phyloP scores from a whole-genome alignment of 2,888 invertebrate species.

The Xylota sylvarum region DNA sequence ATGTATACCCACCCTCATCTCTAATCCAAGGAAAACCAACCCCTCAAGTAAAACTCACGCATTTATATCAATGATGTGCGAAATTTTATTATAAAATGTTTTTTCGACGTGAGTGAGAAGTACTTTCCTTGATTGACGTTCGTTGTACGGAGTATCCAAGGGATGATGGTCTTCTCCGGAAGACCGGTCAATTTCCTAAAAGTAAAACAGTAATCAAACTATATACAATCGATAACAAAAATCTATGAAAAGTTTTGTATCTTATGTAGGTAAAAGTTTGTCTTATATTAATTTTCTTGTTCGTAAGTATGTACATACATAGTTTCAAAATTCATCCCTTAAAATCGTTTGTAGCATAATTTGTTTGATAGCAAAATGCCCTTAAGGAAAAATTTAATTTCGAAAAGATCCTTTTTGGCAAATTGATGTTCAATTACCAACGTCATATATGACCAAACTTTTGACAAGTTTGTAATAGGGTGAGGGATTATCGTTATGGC shows the following conservation, averaged over 20 bases:
- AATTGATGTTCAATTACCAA: constrained; percentile 74
- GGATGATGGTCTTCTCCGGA: constrained; percentile 25
- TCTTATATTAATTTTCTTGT: constrained; percentile 52
- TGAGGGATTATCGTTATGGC: constrained; percentile 43
- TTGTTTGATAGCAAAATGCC: constrained; percentile 49
- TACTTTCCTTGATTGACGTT: constrained; percentile 67
- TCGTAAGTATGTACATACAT: too few species aligned
- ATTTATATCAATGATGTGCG: constrained; percentile 5
- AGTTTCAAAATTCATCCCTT: constrained; percentile 37
- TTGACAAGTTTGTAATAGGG: constrained; percentile 47
- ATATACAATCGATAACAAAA: not conserved
- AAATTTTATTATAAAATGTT: constrained; percentile 30
- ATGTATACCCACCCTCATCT: too few species aligned
- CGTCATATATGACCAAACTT: constrained; percentile 45
- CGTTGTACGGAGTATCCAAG: constrained; percentile 31
- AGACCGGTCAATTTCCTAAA: constrained; percentile 70
- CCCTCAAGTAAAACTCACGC: not conserved
- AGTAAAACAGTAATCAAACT: constrained; percentile 13
- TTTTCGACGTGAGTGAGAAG: constrained; percentile 24
- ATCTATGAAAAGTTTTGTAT: constrained; percentile 5
- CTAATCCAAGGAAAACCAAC: too few species aligned
- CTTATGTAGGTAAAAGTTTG: constrained; percentile 29
- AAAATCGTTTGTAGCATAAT: constrained; percentile 53
- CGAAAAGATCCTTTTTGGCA: constrained; percentile 48
- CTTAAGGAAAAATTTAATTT: constrained; percentile 68